phyloP scores from a whole-genome alignment of 2,888 invertebrate genomes.

The Habroteleia sp. region DNA sequence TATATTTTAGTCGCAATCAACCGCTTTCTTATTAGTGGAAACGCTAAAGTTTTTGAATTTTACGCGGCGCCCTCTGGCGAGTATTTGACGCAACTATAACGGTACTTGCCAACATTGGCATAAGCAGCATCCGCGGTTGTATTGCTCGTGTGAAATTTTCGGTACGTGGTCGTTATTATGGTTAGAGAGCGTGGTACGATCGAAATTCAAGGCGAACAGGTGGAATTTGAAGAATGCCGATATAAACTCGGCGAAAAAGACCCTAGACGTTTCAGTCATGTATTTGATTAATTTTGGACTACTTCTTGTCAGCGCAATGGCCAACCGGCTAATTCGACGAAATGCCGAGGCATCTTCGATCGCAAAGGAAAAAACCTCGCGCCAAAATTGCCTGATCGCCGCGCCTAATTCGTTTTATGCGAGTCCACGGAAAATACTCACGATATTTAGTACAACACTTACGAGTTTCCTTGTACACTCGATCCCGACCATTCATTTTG shows the following conservation, averaged over 20 bases:
- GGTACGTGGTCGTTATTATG: constrained; percentile 44
- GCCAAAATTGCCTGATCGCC: constrained; percentile 37
- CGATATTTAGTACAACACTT: constrained; percentile 7
- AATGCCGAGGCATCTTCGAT: constrained; percentile 43
- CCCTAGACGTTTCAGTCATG: constrained; percentile 53
- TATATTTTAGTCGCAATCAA: too few relatives aligned
- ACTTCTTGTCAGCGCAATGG: constrained; percentile 55
- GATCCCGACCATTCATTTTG: not conserved
- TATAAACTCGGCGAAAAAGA: constrained; percentile 57
- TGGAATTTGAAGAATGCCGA: constrained; percentile 60
- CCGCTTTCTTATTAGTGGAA: too few relatives aligned
- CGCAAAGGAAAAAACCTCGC: constrained; percentile 38
- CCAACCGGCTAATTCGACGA: constrained; percentile 53
- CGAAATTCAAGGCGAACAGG: constrained; percentile 59
- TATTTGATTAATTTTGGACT: constrained; percentile 60
- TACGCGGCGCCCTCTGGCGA: too few relatives aligned
- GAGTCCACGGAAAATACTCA: constrained; percentile 4
- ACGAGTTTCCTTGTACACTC: constrained; percentile 2
- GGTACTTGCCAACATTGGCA: constrained; percentile 45
- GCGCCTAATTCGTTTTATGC: constrained; percentile 43
- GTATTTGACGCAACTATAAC: constrained; percentile 26
- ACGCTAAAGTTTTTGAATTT: too few relatives aligned
- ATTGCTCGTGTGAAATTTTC: constrained; percentile 38
- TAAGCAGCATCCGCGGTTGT: constrained; percentile 26
- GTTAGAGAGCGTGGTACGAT: constrained; percentile 52